These are phyloP conservation scores for Gandaritis pyraliata DNA, from an alignment of 2,888 invertebrate species.

Conservation along the genomic window DNA sequence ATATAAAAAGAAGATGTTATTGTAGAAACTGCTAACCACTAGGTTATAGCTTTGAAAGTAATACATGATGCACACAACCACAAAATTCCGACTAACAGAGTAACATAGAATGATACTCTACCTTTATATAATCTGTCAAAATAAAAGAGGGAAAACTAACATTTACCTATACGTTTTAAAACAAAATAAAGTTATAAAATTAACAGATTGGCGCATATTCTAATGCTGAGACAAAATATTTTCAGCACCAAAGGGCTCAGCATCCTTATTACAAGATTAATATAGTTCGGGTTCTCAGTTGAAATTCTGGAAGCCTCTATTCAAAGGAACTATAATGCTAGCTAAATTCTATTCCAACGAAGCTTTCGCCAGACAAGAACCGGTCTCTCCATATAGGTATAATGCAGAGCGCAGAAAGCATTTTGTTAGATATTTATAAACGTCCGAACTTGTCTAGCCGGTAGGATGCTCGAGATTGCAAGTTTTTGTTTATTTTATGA, in stretches of 20 bases:
- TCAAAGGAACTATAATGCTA: slow-evolving; percentile 15
- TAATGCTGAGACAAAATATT: no score
- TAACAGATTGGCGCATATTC: no score
- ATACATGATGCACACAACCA: not conserved
- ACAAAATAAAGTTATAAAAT: no score
- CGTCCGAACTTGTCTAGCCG: slow-evolving; percentile 29
- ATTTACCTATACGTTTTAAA: no score
- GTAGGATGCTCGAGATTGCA: slow-evolving; percentile 26
- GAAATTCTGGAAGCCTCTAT: slow-evolving; percentile 2
- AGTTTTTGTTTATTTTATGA: slow-evolving; percentile 9
- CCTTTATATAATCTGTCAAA: not conserved
- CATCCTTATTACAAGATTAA: not conserved
- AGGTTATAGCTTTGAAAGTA: slow-evolving; percentile 6
- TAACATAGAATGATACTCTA: not conserved
- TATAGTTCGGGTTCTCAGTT: not conserved
- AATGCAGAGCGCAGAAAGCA: slow-evolving; percentile 37
- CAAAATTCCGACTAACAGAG: not conserved
- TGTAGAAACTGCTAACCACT: slow-evolving; percentile 15
- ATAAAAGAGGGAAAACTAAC: no score
- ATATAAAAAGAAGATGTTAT: slow-evolving; percentile 16
- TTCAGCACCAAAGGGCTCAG: not conserved
- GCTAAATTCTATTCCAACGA: slow-evolving; percentile 30
- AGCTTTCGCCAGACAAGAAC: slow-evolving; percentile 52
- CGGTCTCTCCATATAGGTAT: slow-evolving; percentile 47
- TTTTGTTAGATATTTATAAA: slow-evolving; percentile 33